Evolutionary conservation across 2,888 invertebrate genomes (phyloP).

Genomic region (Proisotoma minuta): DNA sequence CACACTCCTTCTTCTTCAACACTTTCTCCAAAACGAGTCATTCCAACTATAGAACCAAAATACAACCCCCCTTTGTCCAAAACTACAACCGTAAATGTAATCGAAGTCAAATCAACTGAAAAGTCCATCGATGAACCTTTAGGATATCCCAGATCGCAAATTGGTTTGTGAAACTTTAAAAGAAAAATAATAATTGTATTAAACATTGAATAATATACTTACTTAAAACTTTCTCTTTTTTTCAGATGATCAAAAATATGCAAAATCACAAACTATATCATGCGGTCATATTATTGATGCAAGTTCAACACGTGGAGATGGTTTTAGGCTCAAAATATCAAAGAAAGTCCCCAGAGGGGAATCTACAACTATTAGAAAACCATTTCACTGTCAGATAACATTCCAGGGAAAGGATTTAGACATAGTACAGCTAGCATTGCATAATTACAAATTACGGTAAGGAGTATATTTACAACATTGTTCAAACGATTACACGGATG

Average conservation of each 20-base stretch:
- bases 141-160: constrained; percentile 39
- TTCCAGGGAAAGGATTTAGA: constrained; percentile 3
- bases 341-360: constrained; percentile 1
- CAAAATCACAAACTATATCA: background rate
- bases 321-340: constrained; percentile 10
- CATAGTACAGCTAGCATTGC: constrained; percentile 10
- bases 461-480: background rate
- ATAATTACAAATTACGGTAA: constrained; percentile 11
- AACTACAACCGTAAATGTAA: no score
- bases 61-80: background rate
- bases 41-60: background rate
- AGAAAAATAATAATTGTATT: no score
- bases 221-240: no score
- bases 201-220: no score
- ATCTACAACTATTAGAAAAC: no score
- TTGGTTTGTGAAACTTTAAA: no score
- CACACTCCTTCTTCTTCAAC: constrained; percentile 12
- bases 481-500: background rate
- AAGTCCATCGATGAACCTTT: constrained; percentile 31
- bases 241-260: background rate
- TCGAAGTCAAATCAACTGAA: no score
- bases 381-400: constrained; percentile 1
- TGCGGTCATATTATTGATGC: constrained; percentile 7
- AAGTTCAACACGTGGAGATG: background rate
- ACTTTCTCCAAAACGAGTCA: background rate